Evolutionary conservation across 2,888 invertebrate species (phyloP).

Genomic region (Thera britannica): DNA sequence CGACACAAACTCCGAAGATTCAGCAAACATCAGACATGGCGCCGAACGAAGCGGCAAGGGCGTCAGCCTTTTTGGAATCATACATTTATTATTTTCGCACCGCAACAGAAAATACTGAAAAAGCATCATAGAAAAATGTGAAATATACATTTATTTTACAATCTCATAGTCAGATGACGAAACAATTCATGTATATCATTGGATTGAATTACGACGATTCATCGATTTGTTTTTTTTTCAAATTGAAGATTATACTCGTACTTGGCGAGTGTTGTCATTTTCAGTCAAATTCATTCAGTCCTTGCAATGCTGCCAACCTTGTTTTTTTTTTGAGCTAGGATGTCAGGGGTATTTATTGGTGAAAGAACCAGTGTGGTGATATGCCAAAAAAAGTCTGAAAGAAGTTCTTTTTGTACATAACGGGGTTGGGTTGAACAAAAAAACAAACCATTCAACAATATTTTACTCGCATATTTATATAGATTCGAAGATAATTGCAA

Average conservation of each 20-base stretch:
- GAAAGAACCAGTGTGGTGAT: too few relatives aligned
- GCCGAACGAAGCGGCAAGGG: conserved; percentile 77
- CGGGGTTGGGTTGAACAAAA: too few relatives aligned
- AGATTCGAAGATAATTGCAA: too few relatives aligned
- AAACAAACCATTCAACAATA: too few relatives aligned
- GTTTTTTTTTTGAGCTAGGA: too few relatives aligned
- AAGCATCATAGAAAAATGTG: conserved; percentile 66
- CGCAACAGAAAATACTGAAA: conserved; percentile 78
- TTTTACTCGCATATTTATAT: too few relatives aligned
- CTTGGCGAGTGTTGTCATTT: conserved; percentile 25
- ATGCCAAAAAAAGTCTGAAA: too few relatives aligned
- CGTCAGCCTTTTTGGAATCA: conserved; percentile 69
- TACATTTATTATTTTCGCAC: conserved; percentile 58
- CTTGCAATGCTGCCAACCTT: not conserved
- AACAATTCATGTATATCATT: conserved; percentile 63
- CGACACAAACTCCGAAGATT: conserved; percentile 82
- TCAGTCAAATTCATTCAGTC: not conserved
- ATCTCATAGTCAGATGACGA: conserved; percentile 70
- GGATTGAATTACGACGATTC: conserved; percentile 56
- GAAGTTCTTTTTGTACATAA: too few relatives aligned
- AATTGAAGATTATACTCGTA: conserved; percentile 9
- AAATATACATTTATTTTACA: conserved; percentile 69
- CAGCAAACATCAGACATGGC: conserved; percentile 84
- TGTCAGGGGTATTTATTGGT: too few relatives aligned
- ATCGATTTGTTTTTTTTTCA: conserved; percentile 43